Base-by-base conservation (phyloP, 2,888 invertebrate genomes). In the Nomada hirtipes region DNA sequence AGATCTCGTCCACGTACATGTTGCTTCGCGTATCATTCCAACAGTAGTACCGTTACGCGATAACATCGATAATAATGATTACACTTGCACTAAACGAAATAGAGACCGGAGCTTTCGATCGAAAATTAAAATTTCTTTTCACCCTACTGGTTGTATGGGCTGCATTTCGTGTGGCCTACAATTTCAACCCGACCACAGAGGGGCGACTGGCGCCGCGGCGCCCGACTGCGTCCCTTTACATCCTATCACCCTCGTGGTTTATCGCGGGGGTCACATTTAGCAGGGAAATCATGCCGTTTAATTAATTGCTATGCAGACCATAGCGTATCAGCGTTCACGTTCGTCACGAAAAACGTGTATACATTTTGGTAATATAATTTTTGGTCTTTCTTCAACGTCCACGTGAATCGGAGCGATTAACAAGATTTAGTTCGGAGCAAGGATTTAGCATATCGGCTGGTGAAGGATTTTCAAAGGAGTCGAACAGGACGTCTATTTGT, bases 191-290 rank as follows among this genome's bases (percentile, higher is more conserved):
- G 82, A 64, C 76, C 77, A 47, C 76, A 76, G 74, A 82, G 82
- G 50, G 76, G 71, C 59, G 79, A 76, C 79, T 84, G 85, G 85
- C 85, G 85, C 85, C 85, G 72, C 73, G 84, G 77, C 77, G 77
- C 75, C 82, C 72, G 82, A 44, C 84, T 65, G 55, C 79, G 50
- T 68, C 80, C 65, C 71, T 76, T 29, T 36, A 68, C 72, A 69
- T 65, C 29, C 75, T 53, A 76, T 76, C 80, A 60, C 36, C 36
- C 57, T 44, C 61, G 53, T 55, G 72, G 44, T 79, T 74, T 79
- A 81, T 79, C 52, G 65, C 50, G 13, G 65, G 70, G 55, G 68
- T 52, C 57, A 55, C 65, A 47, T 61, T 74, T 57, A 63, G 53
- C 76, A 26, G 26, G 72, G 53, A 72, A 71, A 64, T 53, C 60